Percentiles rank a stretch among this genome's conserved stretches.
phyloP scores from a whole-genome alignment of 2,113 vertebrate genomes.

The Parotia lawesii region DNA sequence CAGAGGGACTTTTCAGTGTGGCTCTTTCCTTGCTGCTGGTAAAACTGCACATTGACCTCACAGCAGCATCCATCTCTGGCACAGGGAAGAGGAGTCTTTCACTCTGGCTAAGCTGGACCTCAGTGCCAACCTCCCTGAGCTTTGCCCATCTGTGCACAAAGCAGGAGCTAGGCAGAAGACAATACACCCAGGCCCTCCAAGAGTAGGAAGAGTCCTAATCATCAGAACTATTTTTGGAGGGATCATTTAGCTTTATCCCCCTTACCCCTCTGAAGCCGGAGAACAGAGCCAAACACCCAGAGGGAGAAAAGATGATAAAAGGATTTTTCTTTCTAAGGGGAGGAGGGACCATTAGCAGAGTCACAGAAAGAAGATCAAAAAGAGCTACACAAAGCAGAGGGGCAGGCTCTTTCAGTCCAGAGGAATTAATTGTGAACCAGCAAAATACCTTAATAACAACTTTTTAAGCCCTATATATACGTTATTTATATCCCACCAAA shows the following conservation, averaged over 20 bases:
- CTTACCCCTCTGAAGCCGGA: not conserved
- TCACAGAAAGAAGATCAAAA: constrained; percentile 39
- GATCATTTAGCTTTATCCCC: constrained; percentile 2
- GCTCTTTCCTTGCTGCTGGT: not conserved
- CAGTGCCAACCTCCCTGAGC: not conserved
- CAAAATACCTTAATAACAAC: not conserved
- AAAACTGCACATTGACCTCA: not conserved
- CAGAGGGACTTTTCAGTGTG: not conserved
- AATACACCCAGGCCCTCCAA: not conserved
- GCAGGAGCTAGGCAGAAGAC: not conserved
- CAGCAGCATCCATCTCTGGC: not conserved
- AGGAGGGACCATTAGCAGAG: not conserved
- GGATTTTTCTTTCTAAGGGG: constrained; percentile 10
- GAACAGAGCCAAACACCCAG: constrained; percentile 27
- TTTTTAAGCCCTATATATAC: not conserved
- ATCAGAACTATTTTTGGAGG: constrained; percentile 29
- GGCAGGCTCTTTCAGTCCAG: not conserved
- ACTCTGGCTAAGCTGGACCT: not conserved
- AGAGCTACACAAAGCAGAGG: constrained; percentile 13
- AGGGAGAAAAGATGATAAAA: constrained; percentile 48
- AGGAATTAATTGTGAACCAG: not conserved
- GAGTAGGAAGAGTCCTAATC: not conserved
- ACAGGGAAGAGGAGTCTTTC: not conserved
- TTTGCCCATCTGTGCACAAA: not conserved
- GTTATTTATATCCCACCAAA: not conserved